Conservation (phyloP, 2,797 vertebrate genomes). For the Rhynchotus rufescens region DNA sequence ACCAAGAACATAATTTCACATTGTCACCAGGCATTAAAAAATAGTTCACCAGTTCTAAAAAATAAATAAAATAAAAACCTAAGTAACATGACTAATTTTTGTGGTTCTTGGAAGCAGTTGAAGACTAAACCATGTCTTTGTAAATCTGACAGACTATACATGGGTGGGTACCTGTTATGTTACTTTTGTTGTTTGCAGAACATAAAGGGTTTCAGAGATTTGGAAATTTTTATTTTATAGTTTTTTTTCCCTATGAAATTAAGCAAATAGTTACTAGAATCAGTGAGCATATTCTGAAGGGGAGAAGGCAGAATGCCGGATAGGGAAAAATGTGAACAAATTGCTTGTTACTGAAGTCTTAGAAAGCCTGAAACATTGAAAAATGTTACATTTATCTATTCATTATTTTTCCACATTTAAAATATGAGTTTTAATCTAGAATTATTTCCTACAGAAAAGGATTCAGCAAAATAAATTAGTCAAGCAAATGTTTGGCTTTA, state of each 20-base stretch:
- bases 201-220: not conserved
- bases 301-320: not conserved
- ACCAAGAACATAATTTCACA: not conserved
- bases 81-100: too few relatives aligned
- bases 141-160: not conserved
- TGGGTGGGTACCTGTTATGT: not conserved
- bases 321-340: not conserved
- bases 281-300: not conserved
- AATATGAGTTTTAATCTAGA: not conserved
- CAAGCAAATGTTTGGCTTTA: not conserved
- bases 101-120: not conserved
- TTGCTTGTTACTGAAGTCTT: not conserved
- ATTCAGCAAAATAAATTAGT: not conserved
- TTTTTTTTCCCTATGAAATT: not conserved
- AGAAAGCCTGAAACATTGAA: not conserved
- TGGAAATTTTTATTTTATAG: not conserved
- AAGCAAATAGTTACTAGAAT: not conserved
- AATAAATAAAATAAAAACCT: too few relatives aligned
- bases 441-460: not conserved
- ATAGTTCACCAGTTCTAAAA: not conserved
- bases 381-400: not conserved
- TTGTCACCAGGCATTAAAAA: not conserved
- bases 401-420: not conserved
- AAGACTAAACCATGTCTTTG: not conserved
- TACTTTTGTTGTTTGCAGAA: not conserved